Evolutionary conservation across 2,888 invertebrate genomes (phyloP), one percentile per base, ranked within the genome.

Genomic region (Muscina levida): DNA sequence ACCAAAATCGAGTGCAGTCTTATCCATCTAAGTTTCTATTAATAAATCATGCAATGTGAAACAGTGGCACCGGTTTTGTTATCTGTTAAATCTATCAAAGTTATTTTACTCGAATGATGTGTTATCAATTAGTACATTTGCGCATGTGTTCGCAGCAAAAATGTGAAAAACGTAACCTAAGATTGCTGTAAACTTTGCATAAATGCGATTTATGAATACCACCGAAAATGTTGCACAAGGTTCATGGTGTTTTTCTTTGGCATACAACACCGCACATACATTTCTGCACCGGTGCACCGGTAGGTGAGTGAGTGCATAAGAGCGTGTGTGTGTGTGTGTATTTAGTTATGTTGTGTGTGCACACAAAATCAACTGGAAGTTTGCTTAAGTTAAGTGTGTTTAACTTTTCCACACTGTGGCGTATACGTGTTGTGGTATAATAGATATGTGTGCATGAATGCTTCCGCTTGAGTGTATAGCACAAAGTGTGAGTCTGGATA

Each of bases 101-200:
- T n/a, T n/a, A n/a, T n/a, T n/a, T n/a, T n/a, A n/a, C n/a, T n/a
- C n/a, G n/a, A n/a, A n/a, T n/a, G n/a, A n/a, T n/a, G n/a, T n/a
- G n/a, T n/a, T n/a, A n/a, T n/a, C n/a, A n/a, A n/a, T n/a, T n/a
- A n/a, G n/a, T n/a, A n/a, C n/a, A n/a, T n/a, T n/a, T n/a, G n/a
- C n/a, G n/a, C n/a, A n/a, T n/a, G n/a, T n/a, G n/a, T n/a, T n/a
- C n/a, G n/a, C n/a, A n/a, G n/a, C n/a, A n/a, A n/a, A n/a, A n/a
- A n/a, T n/a, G n/a, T n/a, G n/a, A 31, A 31, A 31, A 37, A 22
- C 5, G 10, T 11, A 10, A 42, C 17, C 67, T 72, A 46, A 56
- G 65, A 78, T 73, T 78, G 78, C 72, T 73, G 70, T 78, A 73
- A 42, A 78, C 73, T 62, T 42, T 71, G 70, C 70, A 78, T 53